A percentile compares a stretch with the other conserved stretches of the same genome.
Conservation (phyloP, 2,888 invertebrate genomes). For the Cataglyphis albicans region DNA sequence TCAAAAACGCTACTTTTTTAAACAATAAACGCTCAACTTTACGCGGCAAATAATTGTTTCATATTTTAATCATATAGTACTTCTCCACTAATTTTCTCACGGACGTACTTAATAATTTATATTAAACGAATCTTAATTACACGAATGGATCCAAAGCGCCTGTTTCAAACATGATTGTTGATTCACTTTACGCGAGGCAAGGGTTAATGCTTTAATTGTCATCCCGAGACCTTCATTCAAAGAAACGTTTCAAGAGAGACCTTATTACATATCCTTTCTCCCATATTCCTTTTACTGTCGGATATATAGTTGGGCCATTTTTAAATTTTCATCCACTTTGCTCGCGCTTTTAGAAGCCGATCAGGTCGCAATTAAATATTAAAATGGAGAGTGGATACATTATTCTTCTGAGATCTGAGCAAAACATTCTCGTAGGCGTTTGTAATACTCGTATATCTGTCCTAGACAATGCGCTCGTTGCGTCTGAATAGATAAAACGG, state of each 20-base stretch:
- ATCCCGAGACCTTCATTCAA: background rate
- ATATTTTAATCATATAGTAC: background rate
- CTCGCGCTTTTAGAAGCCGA: background rate
- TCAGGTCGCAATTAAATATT: background rate
- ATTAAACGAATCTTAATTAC: constrained; percentile 31
- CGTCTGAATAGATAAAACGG: background rate
- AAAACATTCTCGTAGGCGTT: background rate
- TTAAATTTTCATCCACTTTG: background rate
- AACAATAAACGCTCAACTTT: background rate
- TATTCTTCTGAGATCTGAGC: background rate
- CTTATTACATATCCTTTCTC: background rate
- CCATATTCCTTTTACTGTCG: background rate
- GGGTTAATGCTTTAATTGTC: constrained; percentile 36
- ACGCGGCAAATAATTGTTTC: background rate
- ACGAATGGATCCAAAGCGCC: background rate
- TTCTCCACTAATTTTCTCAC: constrained; percentile 22
- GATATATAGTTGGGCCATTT: background rate
- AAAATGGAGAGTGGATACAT: background rate
- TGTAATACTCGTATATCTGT: background rate
- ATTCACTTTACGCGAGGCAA: constrained; percentile 37
- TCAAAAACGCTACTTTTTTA: background rate
- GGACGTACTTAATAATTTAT: constrained; percentile 34
- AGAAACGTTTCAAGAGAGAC: background rate
- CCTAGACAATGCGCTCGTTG: background rate
- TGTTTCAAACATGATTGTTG: constrained; percentile 16